These are phyloP conservation scores for Myodes glareolus DNA, from an alignment of 2,113 vertebrate species.

Conservation along the genomic window DNA sequence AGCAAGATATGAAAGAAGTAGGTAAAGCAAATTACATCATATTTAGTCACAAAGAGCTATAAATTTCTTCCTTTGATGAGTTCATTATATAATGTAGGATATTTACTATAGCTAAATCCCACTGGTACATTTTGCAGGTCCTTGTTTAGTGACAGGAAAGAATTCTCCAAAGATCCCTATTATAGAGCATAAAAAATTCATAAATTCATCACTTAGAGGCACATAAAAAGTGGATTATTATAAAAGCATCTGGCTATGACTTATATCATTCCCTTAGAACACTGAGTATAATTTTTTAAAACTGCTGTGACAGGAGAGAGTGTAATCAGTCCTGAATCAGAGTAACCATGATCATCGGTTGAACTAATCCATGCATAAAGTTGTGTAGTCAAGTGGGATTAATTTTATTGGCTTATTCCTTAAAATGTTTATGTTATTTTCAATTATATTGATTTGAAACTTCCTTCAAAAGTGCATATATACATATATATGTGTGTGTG, in stretches of 20 bases:
- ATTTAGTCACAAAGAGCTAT: conserved; percentile 4
- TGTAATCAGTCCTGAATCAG: neutral
- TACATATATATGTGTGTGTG: too few relatives aligned
- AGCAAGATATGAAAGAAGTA: conserved; percentile 7
- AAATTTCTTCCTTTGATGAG: neutral
- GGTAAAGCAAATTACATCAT: conserved; percentile 38
- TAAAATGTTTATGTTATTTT: neutral
- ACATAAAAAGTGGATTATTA: neutral
- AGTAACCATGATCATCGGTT: neutral
- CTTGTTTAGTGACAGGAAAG: conserved; percentile 1
- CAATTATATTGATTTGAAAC: neutral
- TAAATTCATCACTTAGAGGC: neutral
- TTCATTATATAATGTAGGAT: conserved; percentile 31
- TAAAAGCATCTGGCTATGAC: neutral
- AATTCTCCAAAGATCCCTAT: neutral
- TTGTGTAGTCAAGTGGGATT: neutral
- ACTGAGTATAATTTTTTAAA: neutral
- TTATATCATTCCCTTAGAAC: neutral
- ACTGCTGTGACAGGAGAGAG: neutral
- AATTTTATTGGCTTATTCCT: neutral
- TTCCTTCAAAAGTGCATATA: neutral
- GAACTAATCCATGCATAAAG: neutral
- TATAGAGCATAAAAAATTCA: neutral
- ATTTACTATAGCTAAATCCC: neutral
- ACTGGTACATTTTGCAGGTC: neutral